Percentiles rank a stretch among this genome's conserved stretches.
Conservation (phyloP, 2,113 vertebrate species). For the Proteles cristata region DNA sequence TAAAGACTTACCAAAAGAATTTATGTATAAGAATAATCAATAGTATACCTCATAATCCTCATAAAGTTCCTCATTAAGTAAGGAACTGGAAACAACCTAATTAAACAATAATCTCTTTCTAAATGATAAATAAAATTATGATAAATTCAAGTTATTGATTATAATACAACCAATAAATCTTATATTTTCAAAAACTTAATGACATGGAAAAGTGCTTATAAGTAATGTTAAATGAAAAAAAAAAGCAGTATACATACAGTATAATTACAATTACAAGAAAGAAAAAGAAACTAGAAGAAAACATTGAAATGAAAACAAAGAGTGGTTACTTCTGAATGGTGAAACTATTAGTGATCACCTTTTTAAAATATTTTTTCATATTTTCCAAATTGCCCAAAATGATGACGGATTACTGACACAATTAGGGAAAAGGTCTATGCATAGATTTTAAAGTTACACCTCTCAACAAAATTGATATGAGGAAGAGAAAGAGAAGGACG, state of each 20-base stretch:
- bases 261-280: slow-evolving; percentile 9
- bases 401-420: neutral
- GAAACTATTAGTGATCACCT: neutral
- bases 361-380: neutral
- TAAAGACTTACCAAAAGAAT: slow-evolving; percentile 8
- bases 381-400: slow-evolving; percentile 31
- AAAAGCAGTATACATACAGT: neutral
- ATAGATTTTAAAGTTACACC: slow-evolving; percentile 33
- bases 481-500: neutral
- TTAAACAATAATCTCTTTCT: slow-evolving; percentile 8
- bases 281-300: slow-evolving; percentile 11
- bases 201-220: slow-evolving; percentile 27
- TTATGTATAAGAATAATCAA: neutral
- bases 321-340: slow-evolving; percentile 5
- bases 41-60: neutral
- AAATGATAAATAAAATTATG: slow-evolving; percentile 7
- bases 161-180: slow-evolving; percentile 14
- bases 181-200: slow-evolving; percentile 60
- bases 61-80: slow-evolving; percentile 21
- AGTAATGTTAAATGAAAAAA: slow-evolving; percentile 9
- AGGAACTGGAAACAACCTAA: slow-evolving; percentile 38
- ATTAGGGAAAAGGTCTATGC: neutral
- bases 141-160: slow-evolving; percentile 18
- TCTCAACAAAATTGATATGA: neutral
- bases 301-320: slow-evolving; percentile 35